Evolutionary conservation across 2,113 vertebrate species (phyloP).

Genomic region (Canis aureus): DNA sequence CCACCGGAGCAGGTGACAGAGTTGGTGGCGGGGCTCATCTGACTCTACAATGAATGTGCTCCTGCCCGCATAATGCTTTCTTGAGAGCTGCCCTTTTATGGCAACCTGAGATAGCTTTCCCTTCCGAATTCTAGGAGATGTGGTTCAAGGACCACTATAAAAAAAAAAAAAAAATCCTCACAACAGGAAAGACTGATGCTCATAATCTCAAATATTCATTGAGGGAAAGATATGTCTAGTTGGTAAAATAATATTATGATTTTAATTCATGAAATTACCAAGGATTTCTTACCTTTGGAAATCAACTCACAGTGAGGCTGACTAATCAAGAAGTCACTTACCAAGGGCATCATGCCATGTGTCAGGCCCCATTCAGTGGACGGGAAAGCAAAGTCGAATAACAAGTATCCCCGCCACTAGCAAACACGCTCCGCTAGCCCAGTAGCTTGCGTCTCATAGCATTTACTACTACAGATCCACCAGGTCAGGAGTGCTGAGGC

Average conservation of each 20-base stretch:
- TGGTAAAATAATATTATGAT: background rate
- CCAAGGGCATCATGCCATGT: background rate
- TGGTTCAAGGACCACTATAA: background rate
- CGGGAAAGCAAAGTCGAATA: background rate
- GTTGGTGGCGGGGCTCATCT: fast-evolving
- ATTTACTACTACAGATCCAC: background rate
- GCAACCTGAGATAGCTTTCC: background rate
- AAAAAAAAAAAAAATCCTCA: constrained; percentile 28
- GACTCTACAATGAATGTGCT: background rate
- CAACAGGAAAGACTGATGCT: background rate
- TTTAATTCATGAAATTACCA: background rate
- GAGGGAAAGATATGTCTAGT: background rate
- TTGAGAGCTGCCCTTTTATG: background rate
- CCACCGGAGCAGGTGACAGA: background rate
- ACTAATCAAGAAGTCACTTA: background rate
- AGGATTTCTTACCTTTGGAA: background rate
- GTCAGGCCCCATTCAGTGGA: no score
- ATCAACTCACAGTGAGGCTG: background rate
- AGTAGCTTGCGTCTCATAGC: fast-evolving
- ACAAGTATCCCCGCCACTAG: background rate
- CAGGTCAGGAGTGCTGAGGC: background rate
- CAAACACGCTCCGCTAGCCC: background rate
- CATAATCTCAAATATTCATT: background rate
- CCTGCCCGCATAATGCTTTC: fast-evolving
- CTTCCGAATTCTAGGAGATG: background rate